Evolutionary conservation across 2,113 vertebrate genomes (phyloP), one percentile per base, ranked within the genome.

Genomic region (Catharus bicknelli): DNA sequence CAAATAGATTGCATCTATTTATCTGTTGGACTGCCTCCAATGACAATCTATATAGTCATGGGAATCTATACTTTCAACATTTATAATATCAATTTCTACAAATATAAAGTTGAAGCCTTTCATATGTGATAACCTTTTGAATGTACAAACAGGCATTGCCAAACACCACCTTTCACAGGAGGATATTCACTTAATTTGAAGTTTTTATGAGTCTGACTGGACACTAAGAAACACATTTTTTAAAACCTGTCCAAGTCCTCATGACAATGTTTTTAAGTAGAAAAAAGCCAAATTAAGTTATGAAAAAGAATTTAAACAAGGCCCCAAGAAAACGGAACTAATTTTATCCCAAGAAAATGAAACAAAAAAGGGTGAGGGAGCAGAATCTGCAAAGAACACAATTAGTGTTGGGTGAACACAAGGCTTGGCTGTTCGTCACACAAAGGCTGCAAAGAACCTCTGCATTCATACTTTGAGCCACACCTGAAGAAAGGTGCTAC

Each of bases 261-360:
- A 36, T 4, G 3, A 62, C 40, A 51, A n/a, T 0, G 0, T 27
- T 86, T 25, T 42, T 4, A 69, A 29, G 12, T 4, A 70, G 25
- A 29, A 51, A 66, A 42, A 3, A 58, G 32, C 1, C 29, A 61
- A 55, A 48, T 23, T 23, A 6, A 45, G 32, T 34, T 26, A 47
- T 21, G 3, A 62, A 47, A 69, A 36, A 74, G 38, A 67, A 53
- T 40, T 7, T 0, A 67, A n/a, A 53, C n/a, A 38, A 73, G 29
- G 12, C 3, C 29, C 10, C 9, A 11, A 8, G 43, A n/a, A 30
- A 57, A 29, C 12, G 11, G 70, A 87, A 47, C 13, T 30, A 59
- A 51, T 21, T 51, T 26, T 17, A 77, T 13, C 27, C 10, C 10
- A 11, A 11, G 59, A 34, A 30, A 57, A 26, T 13, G 9, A 75